These are phyloP conservation scores for Lipotes vexillifer DNA, from an alignment of 2,113 vertebrate genomes.

Conservation along the genomic window DNA sequence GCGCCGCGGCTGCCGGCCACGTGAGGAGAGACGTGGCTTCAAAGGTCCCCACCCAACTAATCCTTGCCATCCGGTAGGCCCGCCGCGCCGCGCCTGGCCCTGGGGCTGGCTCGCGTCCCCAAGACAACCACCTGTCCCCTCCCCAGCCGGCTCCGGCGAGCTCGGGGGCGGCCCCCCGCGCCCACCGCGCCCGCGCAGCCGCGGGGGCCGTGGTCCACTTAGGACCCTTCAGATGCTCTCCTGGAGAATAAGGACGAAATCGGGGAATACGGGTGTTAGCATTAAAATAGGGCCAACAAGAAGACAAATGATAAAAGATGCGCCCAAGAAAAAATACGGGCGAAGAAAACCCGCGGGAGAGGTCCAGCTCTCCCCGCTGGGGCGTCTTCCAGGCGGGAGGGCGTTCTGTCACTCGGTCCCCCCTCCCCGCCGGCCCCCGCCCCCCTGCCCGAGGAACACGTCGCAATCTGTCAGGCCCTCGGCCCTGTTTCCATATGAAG, in stretches of 20 bases:
- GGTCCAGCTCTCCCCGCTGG: background rate
- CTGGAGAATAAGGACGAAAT: background rate
- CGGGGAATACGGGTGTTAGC: background rate
- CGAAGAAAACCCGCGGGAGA: background rate
- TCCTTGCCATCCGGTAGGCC: slow-evolving; percentile 54
- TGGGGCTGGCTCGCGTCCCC: background rate
- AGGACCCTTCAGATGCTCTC: background rate
- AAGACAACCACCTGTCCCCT: background rate
- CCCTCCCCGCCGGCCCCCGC: background rate
- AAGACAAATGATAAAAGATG: background rate
- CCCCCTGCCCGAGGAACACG: background rate
- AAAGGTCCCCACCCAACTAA: slow-evolving; percentile 71
- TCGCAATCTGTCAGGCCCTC: slow-evolving; percentile 71
- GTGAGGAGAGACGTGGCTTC: slow-evolving; percentile 82
- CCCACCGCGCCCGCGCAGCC: background rate
- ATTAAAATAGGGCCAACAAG: background rate
- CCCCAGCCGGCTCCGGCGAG: background rate
- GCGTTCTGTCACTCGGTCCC: background rate
- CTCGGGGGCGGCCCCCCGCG: background rate
- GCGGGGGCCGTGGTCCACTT: background rate
- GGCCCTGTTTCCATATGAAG: slow-evolving; percentile 68
- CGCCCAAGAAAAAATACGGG: fast-evolving
- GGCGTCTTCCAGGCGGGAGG: background rate
- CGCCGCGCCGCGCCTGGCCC: background rate
- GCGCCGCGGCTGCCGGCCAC: slow-evolving; percentile 83